Evolutionary conservation across 1,140 invertebrate species (phyloP).

Genomic region (Condylostylus longicornis): DNA sequence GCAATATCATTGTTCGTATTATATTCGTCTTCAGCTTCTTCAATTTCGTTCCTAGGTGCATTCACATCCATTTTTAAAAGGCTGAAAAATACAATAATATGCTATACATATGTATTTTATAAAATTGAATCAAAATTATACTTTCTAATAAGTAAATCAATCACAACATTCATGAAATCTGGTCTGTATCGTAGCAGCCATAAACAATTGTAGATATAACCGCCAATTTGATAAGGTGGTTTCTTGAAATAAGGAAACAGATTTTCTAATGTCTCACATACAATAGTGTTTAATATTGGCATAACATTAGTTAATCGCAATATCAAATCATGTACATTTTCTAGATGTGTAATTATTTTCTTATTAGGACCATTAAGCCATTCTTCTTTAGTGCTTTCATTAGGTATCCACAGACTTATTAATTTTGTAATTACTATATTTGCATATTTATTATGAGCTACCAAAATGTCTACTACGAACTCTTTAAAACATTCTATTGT

Average conservation of each 20-base stretch:
- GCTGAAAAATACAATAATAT: slow-evolving; percentile 24
- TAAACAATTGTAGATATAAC: slow-evolving; percentile 49
- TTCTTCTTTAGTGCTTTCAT: slow-evolving; percentile 11
- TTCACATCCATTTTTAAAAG: slow-evolving; percentile 52
- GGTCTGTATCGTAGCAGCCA: slow-evolving; percentile 48
- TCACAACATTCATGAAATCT: slow-evolving; percentile 38
- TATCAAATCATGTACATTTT: slow-evolving; percentile 19
- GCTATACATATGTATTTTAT: slow-evolving; percentile 16
- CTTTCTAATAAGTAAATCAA: slow-evolving; percentile 52
- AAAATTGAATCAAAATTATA: slow-evolving; percentile 26
- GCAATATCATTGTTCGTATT: slow-evolving; percentile 27
- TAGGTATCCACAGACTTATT: slow-evolving; percentile 38
- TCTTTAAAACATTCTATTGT: slow-evolving; percentile 39
- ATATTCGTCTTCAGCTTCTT: slow-evolving; percentile 30
- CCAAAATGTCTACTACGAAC: slow-evolving; percentile 46
- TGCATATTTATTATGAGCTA: slow-evolving; percentile 44
- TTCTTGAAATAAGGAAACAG: slow-evolving; percentile 49
- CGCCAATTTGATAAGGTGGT: slow-evolving; percentile 37
- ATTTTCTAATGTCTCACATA: slow-evolving; percentile 15
- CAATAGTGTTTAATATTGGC: slow-evolving; percentile 21
- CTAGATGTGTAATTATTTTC: slow-evolving; percentile 13
- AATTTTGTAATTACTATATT: slow-evolving; percentile 41
- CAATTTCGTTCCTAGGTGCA: slow-evolving; percentile 39
- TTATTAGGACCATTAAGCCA: slow-evolving; percentile 29
- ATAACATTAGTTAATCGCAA: slow-evolving; percentile 22